Percentiles rank a stretch among this genome's conserved stretches.
These are phyloP conservation scores for Dunckerocampus dactyliophorus DNA, from an alignment of 2,113 vertebrate species.

Conservation along the genomic window DNA sequence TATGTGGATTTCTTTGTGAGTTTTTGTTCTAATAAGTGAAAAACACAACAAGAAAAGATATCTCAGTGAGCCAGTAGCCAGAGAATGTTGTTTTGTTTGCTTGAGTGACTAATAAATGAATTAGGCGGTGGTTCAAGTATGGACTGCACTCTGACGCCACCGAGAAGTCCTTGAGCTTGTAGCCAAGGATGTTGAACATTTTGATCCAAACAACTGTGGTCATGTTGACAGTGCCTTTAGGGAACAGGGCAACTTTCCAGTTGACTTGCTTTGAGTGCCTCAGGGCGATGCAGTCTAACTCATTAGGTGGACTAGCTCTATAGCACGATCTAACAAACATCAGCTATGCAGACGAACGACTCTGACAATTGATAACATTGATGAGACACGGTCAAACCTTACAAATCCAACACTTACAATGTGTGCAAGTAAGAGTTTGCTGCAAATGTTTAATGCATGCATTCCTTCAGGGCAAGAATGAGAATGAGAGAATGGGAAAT, in stretches of 20 bases:
- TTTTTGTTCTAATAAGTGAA: too few relatives aligned
- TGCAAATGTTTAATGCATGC: neutral
- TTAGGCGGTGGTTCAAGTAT: too few relatives aligned
- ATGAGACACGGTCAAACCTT: neutral
- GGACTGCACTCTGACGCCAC: neutral
- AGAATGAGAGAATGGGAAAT: neutral
- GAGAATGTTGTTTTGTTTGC: too few relatives aligned
- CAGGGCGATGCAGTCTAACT: neutral
- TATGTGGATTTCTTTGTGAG: too few relatives aligned
- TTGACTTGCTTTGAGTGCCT: neutral
- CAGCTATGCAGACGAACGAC: neutral
- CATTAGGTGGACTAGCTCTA: neutral
- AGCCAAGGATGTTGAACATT: neutral
- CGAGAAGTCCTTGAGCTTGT: neutral
- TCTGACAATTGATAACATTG: neutral
- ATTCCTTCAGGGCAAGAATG: too few relatives aligned
- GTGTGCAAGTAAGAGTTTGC: neutral
- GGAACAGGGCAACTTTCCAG: neutral
- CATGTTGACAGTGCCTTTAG: neutral
- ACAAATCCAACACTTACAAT: neutral
- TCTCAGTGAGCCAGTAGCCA: too few relatives aligned
- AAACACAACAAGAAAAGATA: too few relatives aligned
- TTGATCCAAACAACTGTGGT: neutral
- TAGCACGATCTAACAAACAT: neutral
- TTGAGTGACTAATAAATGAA: too few relatives aligned